phyloP scores from a whole-genome alignment of 2,888 invertebrate species.

The Tetanocera ferruginea region DNA sequence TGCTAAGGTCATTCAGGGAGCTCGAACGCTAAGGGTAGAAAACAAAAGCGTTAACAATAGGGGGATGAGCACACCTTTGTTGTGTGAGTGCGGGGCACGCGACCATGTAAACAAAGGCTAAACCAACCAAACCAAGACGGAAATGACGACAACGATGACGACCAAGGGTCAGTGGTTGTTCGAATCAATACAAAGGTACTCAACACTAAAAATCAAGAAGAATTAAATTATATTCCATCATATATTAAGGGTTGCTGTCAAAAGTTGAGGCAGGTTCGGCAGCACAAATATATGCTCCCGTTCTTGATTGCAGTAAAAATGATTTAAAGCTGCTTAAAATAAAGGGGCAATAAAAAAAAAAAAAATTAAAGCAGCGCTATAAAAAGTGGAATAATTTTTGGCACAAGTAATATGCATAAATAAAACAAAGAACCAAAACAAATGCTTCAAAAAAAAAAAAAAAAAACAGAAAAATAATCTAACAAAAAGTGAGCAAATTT shows the following conservation, averaged over 20 bases:
- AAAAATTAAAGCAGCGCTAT: neutral
- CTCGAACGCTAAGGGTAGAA: neutral
- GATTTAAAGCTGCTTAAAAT: neutral
- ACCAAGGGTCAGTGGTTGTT: slow-evolving; percentile 8
- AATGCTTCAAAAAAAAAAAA: neutral
- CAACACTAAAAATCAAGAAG: too few relatives aligned
- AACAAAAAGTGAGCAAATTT: neutral
- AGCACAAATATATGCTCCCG: neutral
- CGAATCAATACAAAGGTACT: neutral
- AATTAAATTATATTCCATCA: neutral
- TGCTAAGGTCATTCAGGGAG: slow-evolving; percentile 1
- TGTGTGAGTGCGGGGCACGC: neutral
- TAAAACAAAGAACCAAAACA: neutral
- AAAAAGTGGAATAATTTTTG: neutral
- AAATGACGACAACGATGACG: neutral
- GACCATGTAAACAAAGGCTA: neutral
- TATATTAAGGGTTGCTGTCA: neutral
- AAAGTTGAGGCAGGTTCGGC: neutral
- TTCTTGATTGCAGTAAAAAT: neutral
- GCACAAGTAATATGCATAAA: neutral
- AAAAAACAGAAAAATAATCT: neutral
- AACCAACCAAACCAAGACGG: neutral
- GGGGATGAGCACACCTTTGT: neutral
- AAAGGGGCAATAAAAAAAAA: too few relatives aligned
- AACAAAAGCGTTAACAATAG: neutral